Base-by-base conservation (phyloP, 2,888 invertebrate species). In the Acleris emargana region DNA sequence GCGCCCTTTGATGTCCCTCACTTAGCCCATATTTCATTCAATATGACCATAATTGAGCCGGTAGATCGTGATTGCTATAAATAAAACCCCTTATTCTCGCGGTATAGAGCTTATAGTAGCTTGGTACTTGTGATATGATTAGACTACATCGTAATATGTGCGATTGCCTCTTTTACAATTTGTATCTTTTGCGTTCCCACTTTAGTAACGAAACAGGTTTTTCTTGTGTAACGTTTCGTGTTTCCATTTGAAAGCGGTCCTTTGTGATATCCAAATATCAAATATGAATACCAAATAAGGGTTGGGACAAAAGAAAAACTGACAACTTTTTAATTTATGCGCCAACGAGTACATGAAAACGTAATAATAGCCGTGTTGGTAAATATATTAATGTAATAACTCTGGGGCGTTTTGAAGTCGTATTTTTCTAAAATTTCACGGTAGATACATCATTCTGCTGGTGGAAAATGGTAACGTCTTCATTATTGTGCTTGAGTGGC, bases 201-300 rank as follows among this genome's bases (percentile, higher is more conserved):
- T 86, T 86, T 83, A 86, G 82, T 84, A 82, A 81, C 81, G 83
- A 87, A 92, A 91, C 91, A 88, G 91, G 91, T 91, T 91, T 90
- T 89, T 79, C 87, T 81, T 81, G 80, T 82, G 84, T 84, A 84
- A 83, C 78, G 78, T 86, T 85, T 82, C 85, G 81, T 90, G 82
- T 89, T 88, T 88, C 84, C 86, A 79, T 87, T 87, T 83, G 80
- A 86, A 84, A 88, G 86, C 81, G 84, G 84, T 87, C 88, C 89
- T 89, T 92, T 92, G 90, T 92, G 84, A 84, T 88, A 88, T 82
- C 89, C 86, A 88, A 91, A 88, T 88, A 88, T 89, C 89, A 89
- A 91, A 91, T 89, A 92, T 92, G 91, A 92, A 91, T 91, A 92
- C 91, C 89, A 91, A 91, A 91, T 91, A 89, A 91, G 91, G 92